Evolutionary conservation across 2,888 invertebrate species (phyloP).

Genomic region (Oscheius sp.): DNA sequence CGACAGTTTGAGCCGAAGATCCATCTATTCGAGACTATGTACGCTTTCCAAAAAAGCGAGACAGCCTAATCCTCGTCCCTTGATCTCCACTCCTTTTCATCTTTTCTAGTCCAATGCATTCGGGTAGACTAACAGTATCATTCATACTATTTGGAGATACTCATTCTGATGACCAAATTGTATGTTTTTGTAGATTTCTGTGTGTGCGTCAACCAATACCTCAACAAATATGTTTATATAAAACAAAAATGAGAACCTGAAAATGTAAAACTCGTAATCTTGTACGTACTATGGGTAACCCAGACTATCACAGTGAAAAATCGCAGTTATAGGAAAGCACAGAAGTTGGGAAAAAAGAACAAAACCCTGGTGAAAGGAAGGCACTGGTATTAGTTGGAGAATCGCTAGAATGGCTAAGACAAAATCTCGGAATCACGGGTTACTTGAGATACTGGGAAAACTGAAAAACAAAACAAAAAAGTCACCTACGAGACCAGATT

Average conservation of each 20-base stretch:
- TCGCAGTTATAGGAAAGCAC: slow-evolving; percentile 22
- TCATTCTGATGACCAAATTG: slow-evolving; percentile 14
- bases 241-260: neutral
- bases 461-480: slow-evolving; percentile 16
- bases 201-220: neutral
- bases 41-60: slow-evolving; percentile 55
- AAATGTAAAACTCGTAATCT: slow-evolving; percentile 9
- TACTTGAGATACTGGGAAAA: no score
- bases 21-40: slow-evolving; percentile 59
- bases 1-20: slow-evolving; percentile 55
- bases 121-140: slow-evolving; percentile 19
- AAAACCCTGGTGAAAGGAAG: slow-evolving; percentile 1
- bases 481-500: slow-evolving; percentile 46
- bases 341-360: neutral
- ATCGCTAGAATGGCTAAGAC: neutral
- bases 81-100: slow-evolving; percentile 26
- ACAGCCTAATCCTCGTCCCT: neutral
- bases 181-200: neutral
- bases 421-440: neutral
- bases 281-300: slow-evolving; percentile 24
- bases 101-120: neutral
- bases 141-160: neutral
- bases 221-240: neutral
- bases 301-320: slow-evolving; percentile 22
- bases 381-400: neutral